Evolutionary conservation across 2,888 invertebrate genomes (phyloP).

Genomic region (Hecatera dysodea): DNA sequence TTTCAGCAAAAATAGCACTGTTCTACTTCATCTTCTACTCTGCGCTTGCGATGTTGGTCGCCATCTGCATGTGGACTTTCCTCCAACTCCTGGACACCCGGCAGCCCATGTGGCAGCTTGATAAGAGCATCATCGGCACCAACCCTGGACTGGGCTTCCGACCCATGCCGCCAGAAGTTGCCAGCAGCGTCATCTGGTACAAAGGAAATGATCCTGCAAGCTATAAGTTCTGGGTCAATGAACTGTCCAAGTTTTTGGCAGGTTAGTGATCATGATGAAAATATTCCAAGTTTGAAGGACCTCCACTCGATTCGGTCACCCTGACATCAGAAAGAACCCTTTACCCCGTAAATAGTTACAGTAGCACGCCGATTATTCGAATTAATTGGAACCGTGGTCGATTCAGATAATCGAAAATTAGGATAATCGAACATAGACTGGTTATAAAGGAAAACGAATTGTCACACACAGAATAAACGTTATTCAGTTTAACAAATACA

Average conservation of each 20-base stretch:
- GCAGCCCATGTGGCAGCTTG: constrained; percentile 97
- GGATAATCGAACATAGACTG: too few relatives aligned
- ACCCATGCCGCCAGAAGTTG: constrained; percentile 96
- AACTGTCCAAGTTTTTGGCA: constrained; percentile 94
- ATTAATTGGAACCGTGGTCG: too few relatives aligned
- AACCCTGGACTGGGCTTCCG: constrained; percentile 99
- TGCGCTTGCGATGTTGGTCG: constrained; percentile 97
- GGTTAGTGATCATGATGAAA: constrained; percentile 89
- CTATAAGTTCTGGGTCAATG: constrained; percentile 95
- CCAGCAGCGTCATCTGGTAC: constrained; percentile 99
- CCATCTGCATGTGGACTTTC: constrained; percentile 98
- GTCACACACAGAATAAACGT: too few relatives aligned
- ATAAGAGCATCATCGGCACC: constrained; percentile 96
- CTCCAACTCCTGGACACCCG: constrained; percentile 97
- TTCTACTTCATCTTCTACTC: constrained; percentile 99
- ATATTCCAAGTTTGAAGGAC: neutral
- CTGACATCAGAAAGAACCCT: too few relatives aligned
- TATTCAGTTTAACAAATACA: too few relatives aligned
- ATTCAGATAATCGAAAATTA: too few relatives aligned
- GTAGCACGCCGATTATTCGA: too few relatives aligned
- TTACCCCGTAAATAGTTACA: too few relatives aligned
- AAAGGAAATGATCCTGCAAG: constrained; percentile 95
- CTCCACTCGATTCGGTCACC: too few relatives aligned
- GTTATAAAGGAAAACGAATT: too few relatives aligned
- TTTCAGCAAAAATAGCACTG: constrained; percentile 97